Base-by-base conservation (phyloP, 2,888 invertebrate species). In the Margaritifera margaritifera region DNA sequence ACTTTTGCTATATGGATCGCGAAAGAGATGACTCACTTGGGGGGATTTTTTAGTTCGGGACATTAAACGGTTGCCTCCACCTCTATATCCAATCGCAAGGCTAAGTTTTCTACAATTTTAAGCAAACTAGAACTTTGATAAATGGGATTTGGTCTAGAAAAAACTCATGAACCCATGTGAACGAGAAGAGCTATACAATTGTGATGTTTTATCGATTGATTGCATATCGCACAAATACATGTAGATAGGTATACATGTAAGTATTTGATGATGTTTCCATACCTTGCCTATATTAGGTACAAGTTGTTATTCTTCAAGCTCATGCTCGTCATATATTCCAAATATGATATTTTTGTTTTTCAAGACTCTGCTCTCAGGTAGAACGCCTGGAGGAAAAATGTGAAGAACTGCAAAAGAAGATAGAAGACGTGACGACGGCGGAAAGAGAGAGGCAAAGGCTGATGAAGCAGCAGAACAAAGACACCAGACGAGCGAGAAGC, bases 371-470 rank as follows among this genome's bases (percentile, higher is more conserved):
- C 8, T 74, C 65, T 4, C 95, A 93, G 82, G 93, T 96, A 80
- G 95, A 96, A 89, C 92, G 92, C 51, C 91, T 97, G 84, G 97
- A 97, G 90, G 90, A 92, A 59, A 94, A 94, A 88, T 94, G 94
- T 88, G 96, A 96, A 85, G 96, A 97, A 76, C 91, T 95, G 67
- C 94, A 94, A 85, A 93, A 93, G 89, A 93, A 93, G 88, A 91
- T 95, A 77, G 96, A 96, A 83, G 95, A 95, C 79, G 90, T 94
- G 55, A 80, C 80, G 62, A 75, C 78, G 20, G 77, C 80, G 0
- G 85, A 85, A 62, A 71, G 80, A 31, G 71, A 81, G 64, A 72
- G 75, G 50, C 80, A 80, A 68, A 80, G 83, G 42, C 70, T 76
- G 55, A 71, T 74, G 62, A 72, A 73, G 42, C 81, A 82, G 64